These are phyloP conservation scores for Dioctria rufipes DNA, from an alignment of 2,888 invertebrate genomes.

Conservation along the genomic window DNA sequence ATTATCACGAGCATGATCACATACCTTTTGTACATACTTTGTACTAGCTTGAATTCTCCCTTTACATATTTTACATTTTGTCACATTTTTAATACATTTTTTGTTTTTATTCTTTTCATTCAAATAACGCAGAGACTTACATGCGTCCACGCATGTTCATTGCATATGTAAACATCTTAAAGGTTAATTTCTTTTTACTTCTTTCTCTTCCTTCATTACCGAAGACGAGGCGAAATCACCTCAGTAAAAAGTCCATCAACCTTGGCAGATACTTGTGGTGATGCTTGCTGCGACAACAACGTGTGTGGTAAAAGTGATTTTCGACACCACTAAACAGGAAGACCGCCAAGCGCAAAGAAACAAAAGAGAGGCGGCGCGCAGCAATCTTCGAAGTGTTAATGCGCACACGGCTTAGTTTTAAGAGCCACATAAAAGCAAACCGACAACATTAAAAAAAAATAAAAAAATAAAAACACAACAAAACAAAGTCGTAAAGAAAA, in stretches of 20 bases:
- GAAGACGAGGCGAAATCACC: constrained; percentile 14
- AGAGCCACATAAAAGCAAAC: constrained; percentile 47
- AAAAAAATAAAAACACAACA: background rate
- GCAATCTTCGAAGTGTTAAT: constrained; percentile 41
- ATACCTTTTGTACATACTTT: too few species aligned
- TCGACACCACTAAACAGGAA: constrained; percentile 52
- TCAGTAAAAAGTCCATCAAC: constrained; percentile 47
- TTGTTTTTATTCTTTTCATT: background rate
- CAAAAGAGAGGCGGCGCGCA: constrained; percentile 37
- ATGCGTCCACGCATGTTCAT: constrained; percentile 37
- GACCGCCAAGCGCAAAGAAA: constrained; percentile 38
- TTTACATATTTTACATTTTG: too few species aligned
- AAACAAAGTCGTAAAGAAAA: background rate
- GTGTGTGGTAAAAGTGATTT: constrained; percentile 52
- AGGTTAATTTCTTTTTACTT: background rate
- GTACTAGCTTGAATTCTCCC: too few species aligned
- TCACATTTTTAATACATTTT: too few species aligned
- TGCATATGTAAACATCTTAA: constrained; percentile 40
- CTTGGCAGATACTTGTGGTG: background rate
- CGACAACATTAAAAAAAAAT: constrained; percentile 2
- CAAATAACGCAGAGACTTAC: background rate
- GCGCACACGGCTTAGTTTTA: constrained; percentile 18
- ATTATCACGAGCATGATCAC: too few species aligned
- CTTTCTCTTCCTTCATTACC: background rate
- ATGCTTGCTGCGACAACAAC: constrained; percentile 27